phyloP scores from a whole-genome alignment of 2,888 invertebrate species.

The Neoascia interrupta region DNA sequence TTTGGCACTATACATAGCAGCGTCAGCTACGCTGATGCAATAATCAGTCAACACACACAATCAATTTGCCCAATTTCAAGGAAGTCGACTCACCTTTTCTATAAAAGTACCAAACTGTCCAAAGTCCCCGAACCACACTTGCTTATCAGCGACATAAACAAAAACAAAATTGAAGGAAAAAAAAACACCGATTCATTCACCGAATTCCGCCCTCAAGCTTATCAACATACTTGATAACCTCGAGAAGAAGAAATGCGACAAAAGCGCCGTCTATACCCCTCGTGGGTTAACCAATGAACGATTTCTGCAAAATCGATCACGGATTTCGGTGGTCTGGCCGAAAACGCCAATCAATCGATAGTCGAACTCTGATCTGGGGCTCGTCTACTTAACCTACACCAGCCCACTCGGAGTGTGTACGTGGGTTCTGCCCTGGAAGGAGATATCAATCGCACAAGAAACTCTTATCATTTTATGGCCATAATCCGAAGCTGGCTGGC shows the following conservation, averaged over 20 bases:
- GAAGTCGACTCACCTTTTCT: not conserved
- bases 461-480: constrained; percentile 38
- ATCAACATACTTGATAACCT: not conserved
- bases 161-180: too few species aligned
- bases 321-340: too few species aligned
- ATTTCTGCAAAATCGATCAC: constrained; percentile 23
- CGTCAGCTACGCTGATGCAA: too few species aligned
- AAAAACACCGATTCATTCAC: constrained; percentile 17
- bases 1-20: too few species aligned
- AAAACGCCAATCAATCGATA: constrained; percentile 3
- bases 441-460: constrained; percentile 8
- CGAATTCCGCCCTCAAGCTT: not conserved
- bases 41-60: too few species aligned
- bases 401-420: not conserved
- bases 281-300: not conserved
- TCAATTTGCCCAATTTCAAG: too few species aligned
- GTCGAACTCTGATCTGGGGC: constrained; percentile 16
- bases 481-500: constrained; percentile 15
- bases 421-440: not conserved
- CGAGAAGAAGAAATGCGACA: not conserved
- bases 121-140: not conserved
- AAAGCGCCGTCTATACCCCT: not conserved
- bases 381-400: constrained; percentile 4
- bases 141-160: not conserved
- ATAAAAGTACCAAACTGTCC: not conserved